Base-by-base conservation (phyloP, 2,113 vertebrate species). In the Vicugna pacos region DNA sequence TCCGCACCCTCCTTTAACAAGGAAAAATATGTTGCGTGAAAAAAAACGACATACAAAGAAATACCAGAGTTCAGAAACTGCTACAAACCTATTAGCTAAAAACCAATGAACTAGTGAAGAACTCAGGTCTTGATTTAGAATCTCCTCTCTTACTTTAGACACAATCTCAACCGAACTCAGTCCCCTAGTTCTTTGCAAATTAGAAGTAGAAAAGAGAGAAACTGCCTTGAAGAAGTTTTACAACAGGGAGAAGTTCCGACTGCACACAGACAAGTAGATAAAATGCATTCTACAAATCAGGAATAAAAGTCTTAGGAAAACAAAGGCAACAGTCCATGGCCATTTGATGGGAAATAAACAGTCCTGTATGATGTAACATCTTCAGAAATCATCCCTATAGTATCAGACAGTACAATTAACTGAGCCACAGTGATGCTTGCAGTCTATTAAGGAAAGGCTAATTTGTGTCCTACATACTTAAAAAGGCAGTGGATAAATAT, bases 1-100 rank as follows among this genome's bases (percentile, higher is more conserved):
- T 72, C 70, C 42, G 80, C 11, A 46, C 1, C 19, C 26, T 77
- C 52, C 86, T 80, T 93, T 94, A 92, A 76, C 17, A 95, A 81
- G 24, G 7, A 80, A 96, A 94, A 86, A 42, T 48, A 88, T 20
- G 9, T 11, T 73, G 20, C 8, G 87, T 16, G 32, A 62, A 76
- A 11, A 65, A 79, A 87, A 94, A 32, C 58, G 56, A 1, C 46
- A 79, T 56, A 42, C 35, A 90, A 80, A 73, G 64, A 82, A 76
- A 50, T 56, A 82, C 3, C 26, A 80, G 16, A 82, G 42, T 94
- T 94, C 50, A 95, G 62, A 95, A 93, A 62, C 38, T 82, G 24
- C 24, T 76, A 75, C 2, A 54, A 88, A 54, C 2, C 4, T 22
- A 62, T 80, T 69, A 50, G 5, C 83, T 83, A 95, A 95, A 84